phyloP scores from a whole-genome alignment of 2,113 vertebrate species.

The Suncus etruscus region DNA sequence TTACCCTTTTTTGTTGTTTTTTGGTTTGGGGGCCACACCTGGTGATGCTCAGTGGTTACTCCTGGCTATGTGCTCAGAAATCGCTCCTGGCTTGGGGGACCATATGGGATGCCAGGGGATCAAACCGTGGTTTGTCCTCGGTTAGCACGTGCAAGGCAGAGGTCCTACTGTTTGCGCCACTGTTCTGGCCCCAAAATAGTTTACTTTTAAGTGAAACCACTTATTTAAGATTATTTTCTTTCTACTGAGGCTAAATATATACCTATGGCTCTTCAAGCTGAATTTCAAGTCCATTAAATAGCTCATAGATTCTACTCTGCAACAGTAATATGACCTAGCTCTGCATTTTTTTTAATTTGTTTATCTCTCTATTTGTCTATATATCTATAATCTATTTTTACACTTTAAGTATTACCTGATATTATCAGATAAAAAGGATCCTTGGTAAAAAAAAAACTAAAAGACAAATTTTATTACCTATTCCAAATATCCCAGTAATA shows the following conservation, averaged over 20 bases:
- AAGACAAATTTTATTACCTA: neutral
- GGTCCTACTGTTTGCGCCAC: no score
- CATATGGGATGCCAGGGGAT: no score
- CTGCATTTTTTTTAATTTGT: neutral
- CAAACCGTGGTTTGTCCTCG: no score
- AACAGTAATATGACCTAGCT: neutral
- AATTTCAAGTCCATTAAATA: neutral
- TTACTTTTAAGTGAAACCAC: neutral
- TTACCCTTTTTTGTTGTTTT: neutral
- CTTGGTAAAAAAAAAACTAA: neutral
- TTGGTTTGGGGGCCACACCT: no score
- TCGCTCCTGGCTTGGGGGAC: no score
- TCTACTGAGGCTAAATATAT: neutral
- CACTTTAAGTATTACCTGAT: neutral
- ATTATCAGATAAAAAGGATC: neutral
- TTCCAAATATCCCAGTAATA: neutral
- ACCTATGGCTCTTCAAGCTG: no score
- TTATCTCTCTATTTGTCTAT: neutral
- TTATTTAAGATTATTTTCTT: slow-evolving; percentile 5
- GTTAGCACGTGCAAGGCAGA: no score
- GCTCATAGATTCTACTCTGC: neutral
- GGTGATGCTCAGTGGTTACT: no score
- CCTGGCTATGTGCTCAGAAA: no score
- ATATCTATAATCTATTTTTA: no score
- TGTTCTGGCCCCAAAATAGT: neutral